These are phyloP conservation scores for Microcebus tavaratra DNA, from an alignment of 2,113 vertebrate species.

Conservation along the genomic window DNA sequence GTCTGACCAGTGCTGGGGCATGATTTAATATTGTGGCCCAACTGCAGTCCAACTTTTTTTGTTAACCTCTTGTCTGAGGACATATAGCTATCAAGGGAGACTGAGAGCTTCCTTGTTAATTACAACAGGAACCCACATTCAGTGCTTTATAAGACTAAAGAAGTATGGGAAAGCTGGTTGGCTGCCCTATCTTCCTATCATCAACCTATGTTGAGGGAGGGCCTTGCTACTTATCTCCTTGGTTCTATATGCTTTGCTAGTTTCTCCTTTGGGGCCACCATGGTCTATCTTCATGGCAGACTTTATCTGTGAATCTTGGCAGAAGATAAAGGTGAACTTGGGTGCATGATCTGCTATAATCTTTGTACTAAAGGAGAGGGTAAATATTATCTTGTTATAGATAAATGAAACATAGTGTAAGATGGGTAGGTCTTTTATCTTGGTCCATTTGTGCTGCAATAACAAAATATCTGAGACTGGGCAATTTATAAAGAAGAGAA, in stretches of 20 bases:
- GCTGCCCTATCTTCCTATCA: background rate
- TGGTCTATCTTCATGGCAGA: background rate
- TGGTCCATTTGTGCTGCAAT: background rate
- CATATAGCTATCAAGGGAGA: slow-evolving; percentile 20
- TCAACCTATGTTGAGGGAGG: background rate
- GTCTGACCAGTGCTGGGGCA: slow-evolving; percentile 57
- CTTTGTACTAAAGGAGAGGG: background rate
- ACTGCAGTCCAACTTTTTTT: slow-evolving; percentile 47
- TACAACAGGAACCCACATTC: background rate
- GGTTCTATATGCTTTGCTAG: background rate
- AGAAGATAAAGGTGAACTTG: slow-evolving; percentile 4
- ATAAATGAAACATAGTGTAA: background rate
- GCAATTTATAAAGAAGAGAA: background rate
- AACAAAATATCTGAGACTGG: background rate
- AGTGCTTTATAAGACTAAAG: background rate
- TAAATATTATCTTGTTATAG: background rate
- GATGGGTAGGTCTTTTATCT: background rate
- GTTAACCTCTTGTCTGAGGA: slow-evolving; percentile 38
- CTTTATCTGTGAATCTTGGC: background rate
- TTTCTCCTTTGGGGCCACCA: background rate
- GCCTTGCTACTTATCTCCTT: background rate
- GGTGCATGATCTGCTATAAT: background rate
- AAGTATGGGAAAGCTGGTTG: background rate
- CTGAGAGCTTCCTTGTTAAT: slow-evolving; percentile 37
- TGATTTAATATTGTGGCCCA: slow-evolving; percentile 65